A percentile compares a stretch with the other conserved stretches of the same genome.
Conservation (phyloP, 2,113 vertebrate species). For the Perca flavescens region DNA sequence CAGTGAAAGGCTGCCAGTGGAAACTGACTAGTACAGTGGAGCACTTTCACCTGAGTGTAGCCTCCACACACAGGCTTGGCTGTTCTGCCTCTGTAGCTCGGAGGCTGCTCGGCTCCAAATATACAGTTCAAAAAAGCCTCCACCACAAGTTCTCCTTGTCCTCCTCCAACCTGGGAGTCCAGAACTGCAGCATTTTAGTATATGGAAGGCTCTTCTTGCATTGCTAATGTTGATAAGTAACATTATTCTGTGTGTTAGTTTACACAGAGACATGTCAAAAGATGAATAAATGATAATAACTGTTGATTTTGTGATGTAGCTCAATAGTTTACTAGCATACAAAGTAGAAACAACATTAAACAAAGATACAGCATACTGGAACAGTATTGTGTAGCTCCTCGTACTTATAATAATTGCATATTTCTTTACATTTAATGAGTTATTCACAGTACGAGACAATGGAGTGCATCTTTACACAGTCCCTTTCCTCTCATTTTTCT, state of each 20-base stretch:
- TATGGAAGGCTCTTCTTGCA: constrained; percentile 36
- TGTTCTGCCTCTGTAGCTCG: constrained; percentile 60
- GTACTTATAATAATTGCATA: constrained; percentile 8
- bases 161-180: constrained; percentile 27
- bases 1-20: constrained; percentile 42
- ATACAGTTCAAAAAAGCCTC: constrained; percentile 60
- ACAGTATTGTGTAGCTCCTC: not conserved
- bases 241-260: constrained; percentile 35
- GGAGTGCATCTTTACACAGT: constrained; percentile 4
- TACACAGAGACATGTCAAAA: not conserved
- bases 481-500: constrained; percentile 3
- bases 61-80: constrained; percentile 67
- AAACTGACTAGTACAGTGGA: constrained; percentile 60
- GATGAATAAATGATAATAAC: not conserved
- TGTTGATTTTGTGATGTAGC: constrained; percentile 7
- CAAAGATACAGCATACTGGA: constrained; percentile 7
- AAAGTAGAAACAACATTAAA: constrained; percentile 22
- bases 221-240: constrained; percentile 58
- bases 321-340: not conserved
- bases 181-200: constrained; percentile 1
- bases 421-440: constrained; percentile 5
- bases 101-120: constrained; percentile 63
- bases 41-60: constrained; percentile 47
- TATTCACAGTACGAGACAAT: not conserved
- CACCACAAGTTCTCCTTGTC: constrained; percentile 76